Conservation (phyloP, 2,888 invertebrate genomes). For the Lycophotia porphyrea region DNA sequence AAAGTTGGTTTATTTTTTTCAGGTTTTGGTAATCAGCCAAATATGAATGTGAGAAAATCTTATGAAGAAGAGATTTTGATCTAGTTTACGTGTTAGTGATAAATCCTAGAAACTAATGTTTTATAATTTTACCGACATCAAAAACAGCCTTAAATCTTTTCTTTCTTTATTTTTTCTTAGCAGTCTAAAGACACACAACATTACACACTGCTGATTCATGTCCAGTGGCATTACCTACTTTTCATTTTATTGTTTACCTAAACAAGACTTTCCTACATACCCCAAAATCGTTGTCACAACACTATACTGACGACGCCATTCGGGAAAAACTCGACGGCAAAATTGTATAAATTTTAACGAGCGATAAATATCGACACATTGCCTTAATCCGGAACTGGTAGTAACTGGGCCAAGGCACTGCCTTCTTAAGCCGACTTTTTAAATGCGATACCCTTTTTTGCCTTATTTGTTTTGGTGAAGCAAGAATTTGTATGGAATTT, state of each 20-base stretch:
- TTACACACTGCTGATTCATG: neutral
- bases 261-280: neutral
- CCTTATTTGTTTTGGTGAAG: slow-evolving; percentile 1
- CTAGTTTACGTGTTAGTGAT: neutral
- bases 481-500: neutral
- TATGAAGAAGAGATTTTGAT: neutral
- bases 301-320: slow-evolving; percentile 20
- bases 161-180: neutral
- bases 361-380: slow-evolving; percentile 72
- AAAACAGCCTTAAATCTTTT: neutral
- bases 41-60: neutral
- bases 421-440: slow-evolving; percentile 22
- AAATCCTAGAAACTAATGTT: neutral
- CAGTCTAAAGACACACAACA: neutral
- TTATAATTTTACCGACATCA: neutral
- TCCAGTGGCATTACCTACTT: neutral
- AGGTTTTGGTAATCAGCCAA: neutral
- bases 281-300: slow-evolving; percentile 25
- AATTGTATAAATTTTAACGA: slow-evolving; percentile 74
- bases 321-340: slow-evolving; percentile 47
- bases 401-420: slow-evolving; percentile 54
- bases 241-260: neutral
- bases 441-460: slow-evolving; percentile 11
- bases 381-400: slow-evolving; percentile 65
- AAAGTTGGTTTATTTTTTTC: neutral